Percentiles rank a stretch among this genome's conserved stretches.
Evolutionary conservation across 2,113 vertebrate genomes (phyloP).

Genomic region (Leucosticte australis): DNA sequence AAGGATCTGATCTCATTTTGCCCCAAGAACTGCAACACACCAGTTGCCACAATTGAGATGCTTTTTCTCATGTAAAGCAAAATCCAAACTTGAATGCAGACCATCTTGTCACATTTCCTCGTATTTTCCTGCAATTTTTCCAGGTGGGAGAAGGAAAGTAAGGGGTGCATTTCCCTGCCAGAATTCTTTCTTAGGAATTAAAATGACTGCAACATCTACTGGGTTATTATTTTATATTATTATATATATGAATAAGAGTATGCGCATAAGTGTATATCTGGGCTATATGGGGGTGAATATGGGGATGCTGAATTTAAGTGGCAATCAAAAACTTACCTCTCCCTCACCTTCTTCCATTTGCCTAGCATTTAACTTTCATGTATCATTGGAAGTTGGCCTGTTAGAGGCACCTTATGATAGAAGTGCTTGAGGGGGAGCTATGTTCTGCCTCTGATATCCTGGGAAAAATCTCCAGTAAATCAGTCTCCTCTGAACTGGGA

Average conservation of each 20-base stretch:
- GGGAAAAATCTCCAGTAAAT: background rate
- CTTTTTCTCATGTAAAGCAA: background rate
- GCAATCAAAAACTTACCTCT: background rate
- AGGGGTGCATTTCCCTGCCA: background rate
- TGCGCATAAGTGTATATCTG: background rate
- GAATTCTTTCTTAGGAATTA: background rate
- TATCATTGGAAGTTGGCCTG: background rate
- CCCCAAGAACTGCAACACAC: background rate
- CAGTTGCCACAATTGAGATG: background rate
- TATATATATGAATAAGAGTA: background rate
- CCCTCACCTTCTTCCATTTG: background rate
- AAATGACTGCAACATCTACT: background rate
- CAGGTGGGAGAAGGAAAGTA: background rate
- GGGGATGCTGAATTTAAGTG: background rate
- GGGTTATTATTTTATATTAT: background rate
- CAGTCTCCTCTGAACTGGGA: background rate
- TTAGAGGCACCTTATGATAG: background rate
- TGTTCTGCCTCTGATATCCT: background rate
- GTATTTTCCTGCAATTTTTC: background rate
- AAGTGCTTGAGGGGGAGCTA: background rate
- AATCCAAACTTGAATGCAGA: background rate
- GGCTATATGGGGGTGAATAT: background rate
- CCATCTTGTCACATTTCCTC: background rate
- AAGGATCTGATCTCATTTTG: background rate
- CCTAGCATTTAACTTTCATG: background rate